Conservation (phyloP, 2,113 vertebrate species). For the Sterrhoptilus dennistouni region DNA sequence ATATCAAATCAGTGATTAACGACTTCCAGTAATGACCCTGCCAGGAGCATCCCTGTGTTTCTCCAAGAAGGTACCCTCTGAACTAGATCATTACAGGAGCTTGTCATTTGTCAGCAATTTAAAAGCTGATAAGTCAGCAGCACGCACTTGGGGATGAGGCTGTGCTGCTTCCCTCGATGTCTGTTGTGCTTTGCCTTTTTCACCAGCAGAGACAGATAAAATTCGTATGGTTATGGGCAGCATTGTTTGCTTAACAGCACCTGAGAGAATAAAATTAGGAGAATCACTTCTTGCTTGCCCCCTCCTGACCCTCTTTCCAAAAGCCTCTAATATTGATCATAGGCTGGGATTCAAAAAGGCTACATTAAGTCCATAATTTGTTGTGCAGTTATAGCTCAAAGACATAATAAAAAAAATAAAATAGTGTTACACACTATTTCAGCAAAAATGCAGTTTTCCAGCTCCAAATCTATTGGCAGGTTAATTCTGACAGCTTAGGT, state of each 20-base stretch:
- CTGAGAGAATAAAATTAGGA: not conserved
- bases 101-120: slow-evolving; percentile 60
- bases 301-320: not conserved
- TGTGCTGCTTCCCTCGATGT: not conserved
- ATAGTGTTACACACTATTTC: accelerated
- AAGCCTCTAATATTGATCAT: not conserved
- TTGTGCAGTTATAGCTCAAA: not conserved
- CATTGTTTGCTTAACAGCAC: not conserved
- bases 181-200: not conserved
- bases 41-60: slow-evolving; percentile 42
- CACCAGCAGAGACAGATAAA: not conserved
- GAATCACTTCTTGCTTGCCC: not conserved
- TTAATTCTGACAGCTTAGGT: not conserved
- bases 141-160: not conserved
- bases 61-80: slow-evolving; percentile 48
- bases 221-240: not conserved
- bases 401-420: not conserved
- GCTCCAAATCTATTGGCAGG: accelerated
- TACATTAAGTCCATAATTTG: not conserved
- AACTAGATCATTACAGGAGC: slow-evolving; percentile 54
- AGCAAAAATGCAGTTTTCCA: not conserved
- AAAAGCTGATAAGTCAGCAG: slow-evolving; percentile 54
- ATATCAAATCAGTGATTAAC: slow-evolving; percentile 69
- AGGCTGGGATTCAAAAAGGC: not conserved
- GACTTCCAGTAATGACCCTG: slow-evolving; percentile 46